Evolutionary conservation across 1,140 invertebrate genomes (phyloP).

Genomic region (Drosophila jambulina): DNA sequence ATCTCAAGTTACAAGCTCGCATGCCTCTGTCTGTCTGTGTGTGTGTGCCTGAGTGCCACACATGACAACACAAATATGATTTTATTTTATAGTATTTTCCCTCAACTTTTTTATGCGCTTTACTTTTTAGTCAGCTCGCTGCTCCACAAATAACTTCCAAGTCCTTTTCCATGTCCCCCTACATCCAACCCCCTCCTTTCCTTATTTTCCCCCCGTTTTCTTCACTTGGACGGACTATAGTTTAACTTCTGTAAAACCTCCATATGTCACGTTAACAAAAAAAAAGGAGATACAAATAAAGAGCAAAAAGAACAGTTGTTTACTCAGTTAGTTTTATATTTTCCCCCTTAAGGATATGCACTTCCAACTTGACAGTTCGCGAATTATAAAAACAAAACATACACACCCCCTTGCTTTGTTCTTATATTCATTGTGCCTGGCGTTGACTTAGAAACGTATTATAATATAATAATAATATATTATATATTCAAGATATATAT

Average conservation of each 20-base stretch:
- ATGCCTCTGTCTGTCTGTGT: slow-evolving; percentile 12
- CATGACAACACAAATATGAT: slow-evolving; percentile 60
- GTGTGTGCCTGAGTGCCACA: slow-evolving; percentile 11
- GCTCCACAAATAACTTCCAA: slow-evolving; percentile 49
- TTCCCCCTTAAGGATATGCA: slow-evolving; percentile 8
- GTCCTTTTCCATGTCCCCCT: slow-evolving; percentile 17
- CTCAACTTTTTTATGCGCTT: slow-evolving; percentile 65
- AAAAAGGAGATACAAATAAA: background rate
- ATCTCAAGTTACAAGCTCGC: slow-evolving; percentile 74
- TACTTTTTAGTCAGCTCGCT: slow-evolving; percentile 64
- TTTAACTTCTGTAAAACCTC: slow-evolving; percentile 3
- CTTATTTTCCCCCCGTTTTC: background rate
- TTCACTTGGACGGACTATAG: slow-evolving; percentile 10
- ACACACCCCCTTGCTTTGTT: too few species aligned
- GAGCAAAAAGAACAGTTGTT: slow-evolving; percentile 1
- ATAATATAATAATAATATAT: background rate
- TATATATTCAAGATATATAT: too few species aligned
- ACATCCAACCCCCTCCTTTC: background rate
- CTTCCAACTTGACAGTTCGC: background rate
- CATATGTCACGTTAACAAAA: background rate
- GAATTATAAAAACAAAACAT: background rate
- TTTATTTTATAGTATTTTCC: slow-evolving; percentile 59
- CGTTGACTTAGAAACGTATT: background rate
- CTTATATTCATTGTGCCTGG: background rate
- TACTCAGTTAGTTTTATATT: slow-evolving; percentile 5